Evolutionary conservation across 2,797 vertebrate genomes (phyloP).

Genomic region (Todus mexicanus): DNA sequence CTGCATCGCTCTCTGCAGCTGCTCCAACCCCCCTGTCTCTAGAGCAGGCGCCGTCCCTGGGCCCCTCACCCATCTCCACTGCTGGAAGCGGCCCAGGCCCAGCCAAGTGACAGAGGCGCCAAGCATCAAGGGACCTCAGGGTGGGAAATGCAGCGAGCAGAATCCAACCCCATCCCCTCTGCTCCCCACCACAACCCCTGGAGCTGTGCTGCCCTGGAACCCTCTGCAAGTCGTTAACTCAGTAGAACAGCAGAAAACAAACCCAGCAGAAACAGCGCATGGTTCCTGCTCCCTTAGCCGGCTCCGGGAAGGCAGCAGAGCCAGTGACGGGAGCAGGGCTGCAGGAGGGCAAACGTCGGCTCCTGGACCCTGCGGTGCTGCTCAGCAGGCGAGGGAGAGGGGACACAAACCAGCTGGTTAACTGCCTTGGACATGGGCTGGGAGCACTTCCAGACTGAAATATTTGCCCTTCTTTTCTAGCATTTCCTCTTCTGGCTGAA

Average conservation of each 20-base stretch:
- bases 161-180: neutral
- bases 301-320: neutral
- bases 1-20: rapidly evolving
- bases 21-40: neutral
- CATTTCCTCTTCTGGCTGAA: neutral
- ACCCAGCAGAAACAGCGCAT: neutral
- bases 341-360: rapidly evolving
- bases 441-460: neutral
- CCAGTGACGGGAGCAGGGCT: neutral
- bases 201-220: rapidly evolving
- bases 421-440: neutral
- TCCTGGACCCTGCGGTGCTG: neutral
- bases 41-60: neutral
- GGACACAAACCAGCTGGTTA: neutral
- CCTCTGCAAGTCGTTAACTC: neutral
- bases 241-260: neutral
- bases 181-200: rapidly evolving
- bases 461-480: neutral
- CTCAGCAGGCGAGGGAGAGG: neutral
- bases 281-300: neutral
- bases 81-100: rapidly evolving
- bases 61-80: rapidly evolving
- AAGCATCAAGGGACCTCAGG: neutral
- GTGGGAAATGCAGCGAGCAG: rapidly evolving
- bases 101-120: neutral